Evolutionary conservation across 2,888 invertebrate genomes (phyloP).

Genomic region (Drosophila buzzatii): DNA sequence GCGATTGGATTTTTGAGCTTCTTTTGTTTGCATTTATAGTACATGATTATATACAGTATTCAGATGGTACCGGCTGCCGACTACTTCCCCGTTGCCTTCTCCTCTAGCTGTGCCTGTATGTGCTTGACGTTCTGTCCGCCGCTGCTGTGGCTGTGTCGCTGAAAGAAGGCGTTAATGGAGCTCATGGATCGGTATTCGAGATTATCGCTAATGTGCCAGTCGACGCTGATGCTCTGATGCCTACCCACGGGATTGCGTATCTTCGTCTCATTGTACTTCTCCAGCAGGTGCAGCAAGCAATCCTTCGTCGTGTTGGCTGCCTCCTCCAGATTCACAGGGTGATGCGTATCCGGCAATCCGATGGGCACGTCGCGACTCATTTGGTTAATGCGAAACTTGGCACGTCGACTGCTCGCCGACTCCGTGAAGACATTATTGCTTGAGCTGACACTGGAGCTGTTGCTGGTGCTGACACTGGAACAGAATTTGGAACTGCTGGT

Average conservation of each 20-base stretch:
- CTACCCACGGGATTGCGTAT: constrained; percentile 86
- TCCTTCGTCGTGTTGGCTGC: constrained; percentile 91
- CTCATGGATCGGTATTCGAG: constrained; percentile 92
- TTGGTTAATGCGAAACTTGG: constrained; percentile 89
- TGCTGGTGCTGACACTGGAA: constrained; percentile 32
- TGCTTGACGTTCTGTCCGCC: constrained; percentile 82
- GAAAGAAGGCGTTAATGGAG: constrained; percentile 92
- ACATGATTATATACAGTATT: constrained; percentile 44
- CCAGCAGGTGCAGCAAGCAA: constrained; percentile 90
- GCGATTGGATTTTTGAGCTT: constrained; percentile 1
- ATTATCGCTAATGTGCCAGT: constrained; percentile 90
- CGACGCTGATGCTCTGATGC: constrained; percentile 91
- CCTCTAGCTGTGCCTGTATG: constrained; percentile 84
- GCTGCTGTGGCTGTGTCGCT: constrained; percentile 86
- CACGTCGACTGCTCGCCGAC: constrained; percentile 86
- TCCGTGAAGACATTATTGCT: constrained; percentile 46
- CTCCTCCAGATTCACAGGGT: constrained; percentile 86
- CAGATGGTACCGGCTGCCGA: neutral
- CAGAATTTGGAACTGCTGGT: constrained; percentile 29
- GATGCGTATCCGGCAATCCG: constrained; percentile 87
- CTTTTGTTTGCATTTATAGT: constrained; percentile 14
- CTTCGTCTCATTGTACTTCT: constrained; percentile 89
- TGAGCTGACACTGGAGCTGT: constrained; percentile 3
- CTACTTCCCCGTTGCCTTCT: constrained; percentile 78
- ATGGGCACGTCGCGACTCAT: constrained; percentile 91